phyloP scores from a whole-genome alignment of 2,797 vertebrate genomes.

The Geotrypetes seraphini region DNA sequence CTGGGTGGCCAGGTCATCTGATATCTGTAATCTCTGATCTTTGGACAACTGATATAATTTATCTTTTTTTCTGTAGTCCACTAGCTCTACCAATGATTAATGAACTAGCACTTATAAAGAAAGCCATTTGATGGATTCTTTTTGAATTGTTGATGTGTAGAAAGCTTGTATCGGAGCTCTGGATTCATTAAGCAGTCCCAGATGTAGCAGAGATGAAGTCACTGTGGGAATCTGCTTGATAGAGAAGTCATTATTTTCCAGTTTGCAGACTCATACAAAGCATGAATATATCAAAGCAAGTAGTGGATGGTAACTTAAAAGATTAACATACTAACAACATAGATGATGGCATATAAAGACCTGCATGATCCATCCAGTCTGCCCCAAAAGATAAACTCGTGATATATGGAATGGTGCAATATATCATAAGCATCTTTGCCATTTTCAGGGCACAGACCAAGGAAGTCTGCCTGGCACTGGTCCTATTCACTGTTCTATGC shows the following conservation, averaged over 20 bases:
- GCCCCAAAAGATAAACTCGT: too few species aligned
- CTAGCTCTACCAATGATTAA: fast-evolving
- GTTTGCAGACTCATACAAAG: not conserved
- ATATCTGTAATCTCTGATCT: too few species aligned
- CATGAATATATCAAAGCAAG: not conserved
- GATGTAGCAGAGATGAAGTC: constrained; percentile 2
- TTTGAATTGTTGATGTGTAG: not conserved
- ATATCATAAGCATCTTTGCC: too few species aligned
- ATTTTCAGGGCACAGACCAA: too few species aligned
- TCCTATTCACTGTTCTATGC: too few species aligned
- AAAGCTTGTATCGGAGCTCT: not conserved
- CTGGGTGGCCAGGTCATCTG: too few species aligned
- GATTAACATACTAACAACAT: too few species aligned
- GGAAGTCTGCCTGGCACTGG: too few species aligned
- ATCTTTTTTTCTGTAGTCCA: not conserved
- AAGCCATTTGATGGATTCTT: fast-evolving
- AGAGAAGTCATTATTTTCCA: not conserved
- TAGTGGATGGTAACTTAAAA: fast-evolving
- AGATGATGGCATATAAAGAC: too few species aligned
- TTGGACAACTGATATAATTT: too few species aligned
- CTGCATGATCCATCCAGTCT: too few species aligned
- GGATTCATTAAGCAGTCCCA: constrained; percentile 1
- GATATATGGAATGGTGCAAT: too few species aligned
- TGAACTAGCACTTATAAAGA: not conserved
- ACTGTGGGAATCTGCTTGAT: not conserved